Percentiles rank a stretch among this genome's conserved stretches.
Conservation (phyloP, 2,113 vertebrate species). For the Pedetes capensis region DNA sequence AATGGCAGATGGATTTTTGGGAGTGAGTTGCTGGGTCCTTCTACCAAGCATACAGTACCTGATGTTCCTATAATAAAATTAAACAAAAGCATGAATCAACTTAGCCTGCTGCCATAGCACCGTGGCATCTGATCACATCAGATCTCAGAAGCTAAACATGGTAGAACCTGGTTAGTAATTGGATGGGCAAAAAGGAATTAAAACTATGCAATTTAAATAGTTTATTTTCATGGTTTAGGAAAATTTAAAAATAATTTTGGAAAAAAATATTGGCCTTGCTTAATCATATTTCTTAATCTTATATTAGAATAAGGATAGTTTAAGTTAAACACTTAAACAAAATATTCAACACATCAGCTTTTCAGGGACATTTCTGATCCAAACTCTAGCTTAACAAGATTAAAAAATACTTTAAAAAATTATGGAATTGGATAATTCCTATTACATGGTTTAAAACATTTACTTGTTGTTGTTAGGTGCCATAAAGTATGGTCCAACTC, state of each 20-base stretch:
- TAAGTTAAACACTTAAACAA: background rate
- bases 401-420: background rate
- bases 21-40: no score
- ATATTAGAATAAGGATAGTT: background rate
- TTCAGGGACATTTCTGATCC: background rate
- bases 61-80: no score
- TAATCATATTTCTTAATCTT: no score
- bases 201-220: background rate
- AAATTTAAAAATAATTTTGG: background rate
- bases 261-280: background rate
- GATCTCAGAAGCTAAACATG: no score
- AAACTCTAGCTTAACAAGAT: background rate
- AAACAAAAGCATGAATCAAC: no score
- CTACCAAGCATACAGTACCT: no score
- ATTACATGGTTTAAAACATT: background rate
- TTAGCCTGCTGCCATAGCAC: no score
- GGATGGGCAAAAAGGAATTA: background rate
- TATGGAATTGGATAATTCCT: background rate
- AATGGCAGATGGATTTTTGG: no score
- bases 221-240: background rate
- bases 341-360: background rate
- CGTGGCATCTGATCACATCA: no score
- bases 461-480: no score
- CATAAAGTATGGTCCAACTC: no score
- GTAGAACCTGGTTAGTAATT: no score